Conservation (phyloP, 2,888 invertebrate genomes). For the Gandaritis pyraliata region DNA sequence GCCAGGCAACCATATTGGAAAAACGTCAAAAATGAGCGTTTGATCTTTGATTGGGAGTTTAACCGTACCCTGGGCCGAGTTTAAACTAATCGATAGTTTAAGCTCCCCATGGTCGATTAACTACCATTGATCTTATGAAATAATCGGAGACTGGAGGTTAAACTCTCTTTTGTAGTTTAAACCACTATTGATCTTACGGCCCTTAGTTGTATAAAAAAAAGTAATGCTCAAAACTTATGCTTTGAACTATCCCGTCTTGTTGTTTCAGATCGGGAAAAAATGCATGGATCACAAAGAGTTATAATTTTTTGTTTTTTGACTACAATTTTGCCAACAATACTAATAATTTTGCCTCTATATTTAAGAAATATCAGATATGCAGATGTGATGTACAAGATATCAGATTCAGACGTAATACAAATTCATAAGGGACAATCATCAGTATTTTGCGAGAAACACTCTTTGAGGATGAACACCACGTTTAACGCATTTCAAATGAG, state of each 20-base stretch:
- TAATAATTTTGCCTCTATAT: conserved; percentile 91
- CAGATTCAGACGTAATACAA: conserved; percentile 93
- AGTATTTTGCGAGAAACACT: conserved; percentile 92
- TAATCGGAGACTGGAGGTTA: too few species aligned
- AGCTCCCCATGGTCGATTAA: too few species aligned
- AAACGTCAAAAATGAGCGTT: too few species aligned
- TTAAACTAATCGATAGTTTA: too few species aligned
- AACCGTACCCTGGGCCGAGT: too few species aligned
- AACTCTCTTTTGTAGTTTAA: too few species aligned
- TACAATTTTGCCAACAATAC: conserved; percentile 88
- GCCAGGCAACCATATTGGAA: too few species aligned
- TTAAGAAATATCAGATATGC: conserved; percentile 90
- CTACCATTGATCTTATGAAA: too few species aligned
- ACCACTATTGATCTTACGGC: too few species aligned
- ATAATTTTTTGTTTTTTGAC: conserved; percentile 91
- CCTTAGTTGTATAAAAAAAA: too few species aligned
- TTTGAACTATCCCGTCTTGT: conserved; percentile 25
- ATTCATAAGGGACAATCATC: conserved; percentile 93
- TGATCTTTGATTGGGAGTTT: too few species aligned
- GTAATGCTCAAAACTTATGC: too few species aligned
- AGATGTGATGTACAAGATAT: conserved; percentile 90
- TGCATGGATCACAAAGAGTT: conserved; percentile 92
- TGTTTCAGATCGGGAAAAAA: conserved; percentile 87
- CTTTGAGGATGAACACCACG: conserved; percentile 89
- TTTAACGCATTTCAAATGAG: conserved; percentile 90